Percentiles rank a stretch among this genome's conserved stretches.
These are phyloP conservation scores for Drosophila virilis DNA, from an alignment of 1,140 invertebrate genomes.

Conservation along the genomic window DNA sequence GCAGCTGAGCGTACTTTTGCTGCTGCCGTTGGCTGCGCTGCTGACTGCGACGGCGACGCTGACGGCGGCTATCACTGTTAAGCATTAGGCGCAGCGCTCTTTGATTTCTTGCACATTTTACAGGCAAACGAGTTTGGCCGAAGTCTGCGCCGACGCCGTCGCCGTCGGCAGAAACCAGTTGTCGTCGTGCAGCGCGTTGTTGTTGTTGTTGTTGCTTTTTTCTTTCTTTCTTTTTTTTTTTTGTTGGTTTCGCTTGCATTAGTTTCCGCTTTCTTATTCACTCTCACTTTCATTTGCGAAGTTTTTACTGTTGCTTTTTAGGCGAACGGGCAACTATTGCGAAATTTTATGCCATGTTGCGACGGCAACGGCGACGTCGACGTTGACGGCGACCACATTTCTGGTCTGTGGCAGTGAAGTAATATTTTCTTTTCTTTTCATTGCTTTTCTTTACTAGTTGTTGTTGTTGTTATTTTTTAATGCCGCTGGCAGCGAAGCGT, in stretches of 20 bases:
- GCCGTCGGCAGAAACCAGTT: conserved; percentile 66
- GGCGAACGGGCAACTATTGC: conserved; percentile 69
- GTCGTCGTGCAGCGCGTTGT: conserved; percentile 33
- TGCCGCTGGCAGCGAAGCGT: conserved; percentile 65
- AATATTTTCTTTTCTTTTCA: conserved; percentile 64
- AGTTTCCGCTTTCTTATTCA: conserved; percentile 84
- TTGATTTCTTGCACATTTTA: conserved; percentile 63
- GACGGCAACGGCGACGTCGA: conserved; percentile 6
- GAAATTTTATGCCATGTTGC: conserved; percentile 61
- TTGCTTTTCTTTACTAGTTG: conserved; percentile 39
- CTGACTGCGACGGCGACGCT: conserved; percentile 2
- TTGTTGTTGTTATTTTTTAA: conserved; percentile 30
- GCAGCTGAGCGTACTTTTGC: conserved; percentile 70
- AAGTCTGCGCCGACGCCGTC: conserved; percentile 30
- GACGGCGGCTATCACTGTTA: conserved; percentile 25
- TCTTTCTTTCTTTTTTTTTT: conserved; percentile 10
- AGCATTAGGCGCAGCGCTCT: conserved; percentile 38
- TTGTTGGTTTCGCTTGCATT: conserved; percentile 69
- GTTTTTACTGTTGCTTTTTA: conserved; percentile 46
- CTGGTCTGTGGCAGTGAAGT: conserved; percentile 79
- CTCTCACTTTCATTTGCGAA: conserved; percentile 83
- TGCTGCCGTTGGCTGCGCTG: conserved; percentile 23
- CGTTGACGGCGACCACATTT: conserved; percentile 54
- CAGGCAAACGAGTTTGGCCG: conserved; percentile 59
- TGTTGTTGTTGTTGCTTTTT: conserved; percentile 20